These are phyloP conservation scores for Orycteropus afer DNA, from an alignment of 2,113 vertebrate species.

Conservation along the genomic window DNA sequence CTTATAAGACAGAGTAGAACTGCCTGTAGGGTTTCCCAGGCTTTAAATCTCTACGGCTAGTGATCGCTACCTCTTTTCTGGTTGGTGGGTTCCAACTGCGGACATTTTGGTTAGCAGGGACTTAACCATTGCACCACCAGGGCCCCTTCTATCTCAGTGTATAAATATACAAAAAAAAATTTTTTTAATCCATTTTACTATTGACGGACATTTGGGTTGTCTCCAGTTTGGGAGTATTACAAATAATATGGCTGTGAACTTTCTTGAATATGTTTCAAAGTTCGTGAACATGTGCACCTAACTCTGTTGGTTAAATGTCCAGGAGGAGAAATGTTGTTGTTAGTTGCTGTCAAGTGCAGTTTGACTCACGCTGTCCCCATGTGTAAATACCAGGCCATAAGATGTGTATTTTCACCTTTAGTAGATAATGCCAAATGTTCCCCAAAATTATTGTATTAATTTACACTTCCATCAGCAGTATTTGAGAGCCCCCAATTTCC, in stretches of 20 bases:
- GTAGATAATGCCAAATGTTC: neutral
- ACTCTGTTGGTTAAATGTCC: neutral
- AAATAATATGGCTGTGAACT: neutral
- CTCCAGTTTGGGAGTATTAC: neutral
- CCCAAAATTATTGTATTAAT: neutral
- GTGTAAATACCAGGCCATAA: neutral
- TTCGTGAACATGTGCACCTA: neutral
- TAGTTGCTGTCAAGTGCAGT: no score
- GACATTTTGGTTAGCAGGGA: no score
- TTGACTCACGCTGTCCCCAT: no score
- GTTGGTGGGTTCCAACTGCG: no score
- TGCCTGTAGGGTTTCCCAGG: neutral
- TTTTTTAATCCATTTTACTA: neutral
- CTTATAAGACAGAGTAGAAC: no score
- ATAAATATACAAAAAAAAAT: neutral
- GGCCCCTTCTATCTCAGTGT: neutral
- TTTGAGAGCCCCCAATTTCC: neutral
- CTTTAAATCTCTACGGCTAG: no score
- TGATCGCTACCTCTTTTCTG: no score
- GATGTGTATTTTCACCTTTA: neutral
- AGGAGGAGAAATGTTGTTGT: neutral
- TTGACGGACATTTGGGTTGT: neutral
- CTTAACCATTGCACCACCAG: no score
- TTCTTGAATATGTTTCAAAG: neutral
- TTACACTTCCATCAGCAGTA: neutral